Base-by-base conservation (phyloP, 1,140 invertebrate genomes). In the Drosophila pallidifrons region DNA sequence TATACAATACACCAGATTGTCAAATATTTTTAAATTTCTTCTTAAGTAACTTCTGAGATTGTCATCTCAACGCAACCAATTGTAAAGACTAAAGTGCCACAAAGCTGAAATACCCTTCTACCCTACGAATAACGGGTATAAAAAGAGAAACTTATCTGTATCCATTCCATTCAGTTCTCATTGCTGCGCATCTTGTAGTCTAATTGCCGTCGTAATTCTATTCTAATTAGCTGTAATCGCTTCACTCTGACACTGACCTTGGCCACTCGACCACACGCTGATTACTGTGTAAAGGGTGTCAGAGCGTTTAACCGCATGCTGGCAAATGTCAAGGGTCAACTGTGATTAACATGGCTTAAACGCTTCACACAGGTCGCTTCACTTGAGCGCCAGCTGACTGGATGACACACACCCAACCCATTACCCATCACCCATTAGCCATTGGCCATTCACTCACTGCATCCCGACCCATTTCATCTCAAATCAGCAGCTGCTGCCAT, bases 251-350 rank as follows among this genome's bases (percentile, higher is more conserved):
- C 35, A 20, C 52, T 51, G 51, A 54, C 51, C 51, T 54, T 54
- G 51, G 32, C 54, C 4, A 10, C 32, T 16, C 35, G 30, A n/a
- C 54, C 16, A 41, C 32, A 16, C 41, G 54, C 15, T 57, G 28
- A 55, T 55, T 55, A 28, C 16, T 25, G 11, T 20, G 49, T 11
- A 11, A 38, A 35, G 46, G 32, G 51, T 32, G 52, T 51, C 54
- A 43, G 51, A 66, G 41, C 38, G 55, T 60, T 73, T 73, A 73
- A 60, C 55, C 64, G n/a, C 71, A 38, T 28, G 64, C 64, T 46
- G 71, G 16, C 64, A 68, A 59, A 60, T 49, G 55, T 55, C 64
- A 60, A 13, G 38, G 64, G 64, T 73, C 64, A 67, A 38, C 41
- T 64, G 60, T 49, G 59, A 71, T 71, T 57, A 71, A 64, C 30